A percentile compares a stretch with the other conserved stretches of the same genome.
Conservation (phyloP, 2,113 vertebrate genomes). For the Rhizomys pruinosus region DNA sequence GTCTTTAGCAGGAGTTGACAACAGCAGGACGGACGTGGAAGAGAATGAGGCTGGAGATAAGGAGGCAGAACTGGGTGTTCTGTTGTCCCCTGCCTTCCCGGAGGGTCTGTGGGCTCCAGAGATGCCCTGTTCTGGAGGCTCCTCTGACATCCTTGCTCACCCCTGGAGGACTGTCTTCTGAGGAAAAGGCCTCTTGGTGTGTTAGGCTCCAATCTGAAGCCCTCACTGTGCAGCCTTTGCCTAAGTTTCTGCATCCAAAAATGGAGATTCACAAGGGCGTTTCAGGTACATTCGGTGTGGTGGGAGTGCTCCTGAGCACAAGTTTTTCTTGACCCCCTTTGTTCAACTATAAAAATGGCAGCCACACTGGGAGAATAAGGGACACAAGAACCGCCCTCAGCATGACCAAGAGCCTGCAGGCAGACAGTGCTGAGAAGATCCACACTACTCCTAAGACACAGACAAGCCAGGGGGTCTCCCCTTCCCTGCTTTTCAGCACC, state of each 20-base stretch:
- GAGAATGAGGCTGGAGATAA: no score
- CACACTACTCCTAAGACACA: no score
- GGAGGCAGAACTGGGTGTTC: not conserved
- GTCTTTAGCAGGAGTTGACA: not conserved
- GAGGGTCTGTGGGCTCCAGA: no score
- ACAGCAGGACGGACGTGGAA: fast-evolving
- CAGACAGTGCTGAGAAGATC: no score
- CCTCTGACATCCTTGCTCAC: fast-evolving
- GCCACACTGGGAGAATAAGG: no score
- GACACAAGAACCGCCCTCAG: no score
- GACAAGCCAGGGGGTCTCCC: no score
- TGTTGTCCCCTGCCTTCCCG: no score
- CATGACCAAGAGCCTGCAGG: no score
- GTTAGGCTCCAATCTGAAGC: fast-evolving
- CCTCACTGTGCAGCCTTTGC: not conserved
- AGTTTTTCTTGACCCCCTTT: not conserved
- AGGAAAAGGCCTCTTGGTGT: not conserved
- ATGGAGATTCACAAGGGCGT: not conserved
- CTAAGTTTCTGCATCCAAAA: not conserved
- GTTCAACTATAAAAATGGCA: not conserved
- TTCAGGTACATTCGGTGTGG: not conserved
- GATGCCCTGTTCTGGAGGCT: no score
- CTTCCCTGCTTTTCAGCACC: no score
- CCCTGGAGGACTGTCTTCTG: not conserved
- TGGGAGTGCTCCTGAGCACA: not conserved